These are phyloP conservation scores for Palaemon carinicauda DNA, from an alignment of 1,140 invertebrate species.

Conservation along the genomic window DNA sequence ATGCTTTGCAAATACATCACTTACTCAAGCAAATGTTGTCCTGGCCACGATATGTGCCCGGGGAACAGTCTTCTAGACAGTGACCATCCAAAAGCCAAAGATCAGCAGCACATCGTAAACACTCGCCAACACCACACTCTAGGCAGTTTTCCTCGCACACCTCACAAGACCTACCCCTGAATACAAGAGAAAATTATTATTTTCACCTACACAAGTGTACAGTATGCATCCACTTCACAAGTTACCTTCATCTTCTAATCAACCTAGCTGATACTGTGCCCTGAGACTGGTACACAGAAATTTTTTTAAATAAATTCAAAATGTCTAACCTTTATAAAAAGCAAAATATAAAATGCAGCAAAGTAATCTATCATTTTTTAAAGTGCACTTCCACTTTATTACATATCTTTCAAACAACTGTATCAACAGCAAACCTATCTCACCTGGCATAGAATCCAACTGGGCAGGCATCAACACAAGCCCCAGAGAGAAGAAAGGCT, in stretches of 20 bases:
- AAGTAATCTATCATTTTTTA: no score
- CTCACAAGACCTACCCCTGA: slow-evolving; percentile 32
- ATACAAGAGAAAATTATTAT: background rate
- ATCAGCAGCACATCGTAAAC: slow-evolving; percentile 1
- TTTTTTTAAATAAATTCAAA: no score
- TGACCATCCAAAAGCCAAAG: slow-evolving; percentile 26
- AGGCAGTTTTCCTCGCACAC: slow-evolving; percentile 19
- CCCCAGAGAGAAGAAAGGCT: slow-evolving; percentile 36
- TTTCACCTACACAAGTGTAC: no score
- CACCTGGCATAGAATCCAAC: slow-evolving; percentile 38
- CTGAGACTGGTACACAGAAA: no score
- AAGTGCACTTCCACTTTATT: no score
- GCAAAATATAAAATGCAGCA: no score
- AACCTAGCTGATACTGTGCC: no score
- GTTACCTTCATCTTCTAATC: no score
- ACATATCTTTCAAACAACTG: no score
- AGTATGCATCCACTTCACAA: no score
- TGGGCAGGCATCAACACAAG: slow-evolving; percentile 27
- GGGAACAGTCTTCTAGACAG: slow-evolving; percentile 12
- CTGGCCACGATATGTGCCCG: slow-evolving; percentile 11
- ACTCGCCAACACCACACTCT: slow-evolving; percentile 33
- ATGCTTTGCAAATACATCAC: background rate
- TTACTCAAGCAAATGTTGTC: slow-evolving; percentile 29
- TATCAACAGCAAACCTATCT: no score
- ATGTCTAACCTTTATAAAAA: no score